Percentiles rank a stretch among this genome's conserved stretches.
Conservation (phyloP, 2,888 invertebrate genomes). For the Coecobrya sp. region DNA sequence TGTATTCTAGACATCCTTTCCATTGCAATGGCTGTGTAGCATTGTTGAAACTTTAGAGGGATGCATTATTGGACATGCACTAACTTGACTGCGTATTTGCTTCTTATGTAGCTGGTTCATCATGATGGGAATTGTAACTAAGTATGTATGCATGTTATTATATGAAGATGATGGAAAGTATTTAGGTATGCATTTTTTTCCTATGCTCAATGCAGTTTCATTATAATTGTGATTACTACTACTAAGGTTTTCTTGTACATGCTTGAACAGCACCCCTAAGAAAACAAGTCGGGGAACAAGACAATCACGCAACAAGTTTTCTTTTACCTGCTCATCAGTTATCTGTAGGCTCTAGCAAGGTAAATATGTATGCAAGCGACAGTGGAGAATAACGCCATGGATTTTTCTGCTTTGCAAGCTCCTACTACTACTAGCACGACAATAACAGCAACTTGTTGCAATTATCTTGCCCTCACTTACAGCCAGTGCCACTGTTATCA, state of each 20-base stretch:
- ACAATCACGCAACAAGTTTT: conserved; percentile 75
- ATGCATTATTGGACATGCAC: conserved; percentile 19
- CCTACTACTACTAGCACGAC: neutral
- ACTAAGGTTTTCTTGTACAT: conserved; percentile 35
- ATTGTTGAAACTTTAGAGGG: neutral
- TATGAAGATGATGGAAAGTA: neutral
- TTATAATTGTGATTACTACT: neutral
- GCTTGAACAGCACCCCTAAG: conserved; percentile 20
- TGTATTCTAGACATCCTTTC: neutral
- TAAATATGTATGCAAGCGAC: conserved; percentile 46
- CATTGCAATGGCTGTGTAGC: neutral
- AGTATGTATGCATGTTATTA: neutral
- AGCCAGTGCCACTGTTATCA: neutral
- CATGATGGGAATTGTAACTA: neutral
- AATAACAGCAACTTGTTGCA: conserved; percentile 27
- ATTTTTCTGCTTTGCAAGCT: conserved; percentile 45
- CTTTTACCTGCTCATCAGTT: conserved; percentile 74
- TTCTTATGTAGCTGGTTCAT: conserved; percentile 1
- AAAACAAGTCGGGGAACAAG: conserved; percentile 53
- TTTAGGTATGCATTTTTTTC: conserved; percentile 35
- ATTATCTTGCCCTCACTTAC: conserved; percentile 17
- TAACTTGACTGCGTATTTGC: neutral
- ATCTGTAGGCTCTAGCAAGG: conserved; percentile 69
- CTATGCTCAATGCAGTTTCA: conserved; percentile 13
- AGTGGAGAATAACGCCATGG: conserved; percentile 52